These are phyloP conservation scores for Gymnoscelis rufifasciata DNA, from an alignment of 2,888 invertebrate genomes.

Conservation along the genomic window DNA sequence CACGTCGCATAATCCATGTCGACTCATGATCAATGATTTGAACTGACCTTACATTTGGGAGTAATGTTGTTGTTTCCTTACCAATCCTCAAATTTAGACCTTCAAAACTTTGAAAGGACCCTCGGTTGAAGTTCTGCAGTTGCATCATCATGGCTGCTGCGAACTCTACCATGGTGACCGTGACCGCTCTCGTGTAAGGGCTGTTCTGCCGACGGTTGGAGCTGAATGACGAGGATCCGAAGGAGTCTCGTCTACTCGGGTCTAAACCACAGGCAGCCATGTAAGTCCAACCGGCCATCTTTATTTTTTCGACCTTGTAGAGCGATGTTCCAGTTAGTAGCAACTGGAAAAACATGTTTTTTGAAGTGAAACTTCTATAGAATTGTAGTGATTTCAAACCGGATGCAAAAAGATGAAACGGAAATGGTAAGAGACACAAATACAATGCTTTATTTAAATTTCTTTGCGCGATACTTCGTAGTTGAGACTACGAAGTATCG, in stretches of 20 bases:
- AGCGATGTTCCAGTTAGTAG: slow-evolving; percentile 81
- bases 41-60: no score
- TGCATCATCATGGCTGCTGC: slow-evolving; percentile 75
- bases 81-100: slow-evolving; percentile 86
- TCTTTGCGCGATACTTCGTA: no score
- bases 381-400: no score
- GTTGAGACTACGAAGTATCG: no score
- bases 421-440: no score
- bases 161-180: slow-evolving; percentile 72
- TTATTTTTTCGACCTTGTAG: slow-evolving; percentile 94
- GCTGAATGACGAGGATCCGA: slow-evolving; percentile 52
- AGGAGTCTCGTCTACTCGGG: slow-evolving; percentile 82
- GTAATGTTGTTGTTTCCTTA: no score
- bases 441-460: no score
- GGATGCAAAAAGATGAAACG: no score
- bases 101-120: slow-evolving; percentile 79
- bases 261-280: slow-evolving; percentile 98
- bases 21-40: no score
- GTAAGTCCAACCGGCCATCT: slow-evolving; percentile 97
- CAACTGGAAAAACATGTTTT: slow-evolving; percentile 61
- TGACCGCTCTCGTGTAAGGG: slow-evolving; percentile 60
- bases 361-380: neutral
- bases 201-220: slow-evolving; percentile 45
- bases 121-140: slow-evolving; percentile 75
- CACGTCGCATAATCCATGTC: no score